Conservation (phyloP, 2,888 invertebrate species). For the Dolomedes plantarius region DNA sequence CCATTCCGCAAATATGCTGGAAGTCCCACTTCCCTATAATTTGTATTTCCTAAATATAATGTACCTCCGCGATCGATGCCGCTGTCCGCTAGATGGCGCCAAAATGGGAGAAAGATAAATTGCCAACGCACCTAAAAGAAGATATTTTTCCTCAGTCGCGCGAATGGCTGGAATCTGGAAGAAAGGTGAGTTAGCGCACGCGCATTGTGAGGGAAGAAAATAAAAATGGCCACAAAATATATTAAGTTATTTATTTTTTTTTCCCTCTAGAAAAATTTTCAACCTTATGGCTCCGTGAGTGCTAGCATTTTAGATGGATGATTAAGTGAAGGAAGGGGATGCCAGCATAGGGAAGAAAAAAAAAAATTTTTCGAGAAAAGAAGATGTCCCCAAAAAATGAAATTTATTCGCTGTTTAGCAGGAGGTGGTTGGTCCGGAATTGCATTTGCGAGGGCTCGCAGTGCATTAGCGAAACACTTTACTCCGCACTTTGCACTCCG, state of each 20-base stretch:
- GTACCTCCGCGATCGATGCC: slow-evolving; percentile 43
- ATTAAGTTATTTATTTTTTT: slow-evolving; percentile 13
- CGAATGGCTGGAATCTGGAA: background rate
- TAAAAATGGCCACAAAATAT: slow-evolving; percentile 12
- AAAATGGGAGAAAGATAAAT: slow-evolving; percentile 61
- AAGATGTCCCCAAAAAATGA: slow-evolving; percentile 35
- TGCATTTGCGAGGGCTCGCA: slow-evolving; percentile 9
- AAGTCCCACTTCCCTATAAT: slow-evolving; percentile 12
- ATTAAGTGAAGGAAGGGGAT: slow-evolving; percentile 49
- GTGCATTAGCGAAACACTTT: slow-evolving; percentile 9
- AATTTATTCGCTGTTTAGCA: slow-evolving; percentile 68
- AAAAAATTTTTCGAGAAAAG: background rate
- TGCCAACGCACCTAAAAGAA: slow-evolving; percentile 44
- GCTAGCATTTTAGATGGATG: slow-evolving; percentile 62
- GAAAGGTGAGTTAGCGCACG: background rate
- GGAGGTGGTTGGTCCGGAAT: slow-evolving; percentile 33
- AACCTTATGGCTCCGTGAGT: slow-evolving; percentile 48
- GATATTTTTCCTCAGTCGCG: slow-evolving; percentile 42
- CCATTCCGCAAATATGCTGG: slow-evolving; percentile 16
- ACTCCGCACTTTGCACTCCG: background rate
- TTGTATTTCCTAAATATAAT: slow-evolving; percentile 14
- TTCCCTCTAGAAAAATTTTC: background rate
- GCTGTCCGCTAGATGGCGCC: slow-evolving; percentile 60
- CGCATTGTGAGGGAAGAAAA: background rate
- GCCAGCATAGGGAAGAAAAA: background rate